Base-by-base conservation (phyloP, 2,888 invertebrate genomes). In the Mimas tiliae region DNA sequence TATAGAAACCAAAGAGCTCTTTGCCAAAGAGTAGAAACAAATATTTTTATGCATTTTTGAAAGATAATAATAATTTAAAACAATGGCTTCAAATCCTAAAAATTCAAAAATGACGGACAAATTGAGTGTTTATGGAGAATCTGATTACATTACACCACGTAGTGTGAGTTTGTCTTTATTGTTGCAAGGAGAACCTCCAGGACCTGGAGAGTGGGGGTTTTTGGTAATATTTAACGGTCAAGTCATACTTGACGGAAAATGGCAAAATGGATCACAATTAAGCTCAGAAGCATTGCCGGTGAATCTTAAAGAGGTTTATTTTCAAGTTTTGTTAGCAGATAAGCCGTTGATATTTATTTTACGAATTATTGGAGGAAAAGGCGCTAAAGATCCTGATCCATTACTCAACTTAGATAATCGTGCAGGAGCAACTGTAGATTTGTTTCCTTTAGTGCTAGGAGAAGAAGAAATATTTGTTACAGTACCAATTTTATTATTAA, bases 371-470 rank as follows among this genome's bases (percentile, higher is more conserved):
- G 79, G 79, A 55, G 82, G 79, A 14, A 91, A 91, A 79, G 68
- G 72, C 14, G 3, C 75, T 2, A 89, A 85, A 71, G 91, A 91
- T 47, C 72, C 77, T 14, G 92, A 92, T 70, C 90, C 88, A 33
- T 77, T 92, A 33, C 65, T 80, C 1, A 80, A 86, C 71, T 7
- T 69, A 1, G 91, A 92, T 33, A 93, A 92, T 75, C 81, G 82
- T 45, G 89, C 88, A 51, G 92, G 92, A 21, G 91, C 84, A 4
- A 85, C 83, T 19, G 76, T 91, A 11, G 93, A 93, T 74, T 79
- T 93, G 64, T 81, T 88, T 69, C 91, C 93, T 33, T 74, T 93
- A 34, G 65, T 90, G 21, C 71, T 91, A 48, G 92, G 93, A 19
- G 88, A 90, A 72, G 76, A 86, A 70, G 76, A 83, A 67, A 70